Base-by-base conservation (phyloP, 2,888 invertebrate species). In the Macrophya alboannulata region DNA sequence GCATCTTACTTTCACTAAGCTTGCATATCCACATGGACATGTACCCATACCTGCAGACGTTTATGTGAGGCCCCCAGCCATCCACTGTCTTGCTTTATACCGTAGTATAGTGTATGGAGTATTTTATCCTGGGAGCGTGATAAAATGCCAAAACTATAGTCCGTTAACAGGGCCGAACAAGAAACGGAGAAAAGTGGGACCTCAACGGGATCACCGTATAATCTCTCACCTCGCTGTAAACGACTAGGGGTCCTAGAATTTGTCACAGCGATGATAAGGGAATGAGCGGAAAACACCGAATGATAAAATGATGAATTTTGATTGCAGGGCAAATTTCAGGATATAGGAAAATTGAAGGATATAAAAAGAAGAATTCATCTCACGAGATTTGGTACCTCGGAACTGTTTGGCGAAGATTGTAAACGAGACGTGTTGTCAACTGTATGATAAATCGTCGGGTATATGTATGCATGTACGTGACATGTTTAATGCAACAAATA, bases 1-100 rank as follows among this genome's bases (percentile, higher is more conserved):
- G 81, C 59, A 81, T 81, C 81, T 77, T 81, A 81, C 81, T 81
- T 81, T 81, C 81, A 81, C 81, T 81, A 21, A 55, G 31, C 77
- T 77, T 77, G 77, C 51, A 77, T 51, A 62, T 40, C 59, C 31
- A 81, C 62, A 40, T 59, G 17, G 17, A 51, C 40, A 81, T 62
- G n/a, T 59, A 37, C 79, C 59, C 43, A 43, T 21, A 15, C 77
- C 4, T n/a, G n/a, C 81, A 43, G 15, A 17, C 81, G 21, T 59
- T 59, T 81, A 25, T 48, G 48, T 4, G 77, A 51, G 31, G 17
- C 17, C 37, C 51, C 51, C 1, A 51, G 77, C 40, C 31, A 43
- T 37, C n/a, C 40, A 62, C 59, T 15, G 59, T n/a, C 55, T 51
- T 59, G 55, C n/a, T 31, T n/a, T 55, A 43, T 81, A 59, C 62